These are phyloP conservation scores for Alviniconcha marisindica DNA, from an alignment of 1,140 invertebrate genomes.

Conservation along the genomic window DNA sequence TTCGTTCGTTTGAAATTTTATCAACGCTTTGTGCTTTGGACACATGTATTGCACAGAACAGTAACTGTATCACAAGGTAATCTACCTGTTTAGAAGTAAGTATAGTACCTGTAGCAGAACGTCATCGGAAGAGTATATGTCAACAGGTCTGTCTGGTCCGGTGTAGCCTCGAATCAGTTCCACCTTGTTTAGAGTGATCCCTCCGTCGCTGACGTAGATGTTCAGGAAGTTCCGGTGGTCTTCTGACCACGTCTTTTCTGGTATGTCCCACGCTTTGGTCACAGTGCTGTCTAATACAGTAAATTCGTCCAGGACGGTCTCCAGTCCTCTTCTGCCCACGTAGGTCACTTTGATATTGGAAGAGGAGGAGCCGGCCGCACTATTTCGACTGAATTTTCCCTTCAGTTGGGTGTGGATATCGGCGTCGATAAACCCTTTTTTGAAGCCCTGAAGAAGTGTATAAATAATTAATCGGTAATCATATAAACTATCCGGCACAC, in stretches of 20 bases:
- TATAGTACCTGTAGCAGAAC: background rate
- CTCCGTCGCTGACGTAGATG: slow-evolving; percentile 12
- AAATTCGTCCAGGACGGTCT: background rate
- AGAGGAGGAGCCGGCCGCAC: background rate
- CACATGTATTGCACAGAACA: too few species aligned
- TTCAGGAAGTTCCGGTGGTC: background rate
- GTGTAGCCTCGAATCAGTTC: slow-evolving; percentile 9
- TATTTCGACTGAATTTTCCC: background rate
- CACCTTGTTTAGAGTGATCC: background rate
- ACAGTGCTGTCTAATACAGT: background rate
- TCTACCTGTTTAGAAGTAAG: too few species aligned
- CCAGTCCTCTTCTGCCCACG: background rate
- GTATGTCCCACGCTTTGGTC: slow-evolving; percentile 5
- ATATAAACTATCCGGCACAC: too few species aligned
- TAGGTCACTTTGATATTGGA: background rate
- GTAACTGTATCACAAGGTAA: too few species aligned
- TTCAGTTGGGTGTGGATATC: slow-evolving; percentile 9
- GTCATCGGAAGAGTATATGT: background rate
- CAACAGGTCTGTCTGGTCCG: background rate
- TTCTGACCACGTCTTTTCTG: slow-evolving; percentile 34
- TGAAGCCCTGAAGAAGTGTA: slow-evolving; percentile 19
- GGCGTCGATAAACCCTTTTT: slow-evolving; percentile 11
- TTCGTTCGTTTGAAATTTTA: too few species aligned
- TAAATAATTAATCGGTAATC: too few species aligned
- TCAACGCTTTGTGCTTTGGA: too few species aligned